Evolutionary conservation across 2,797 vertebrate species (phyloP).

Genomic region (Syngnathus acus): DNA sequence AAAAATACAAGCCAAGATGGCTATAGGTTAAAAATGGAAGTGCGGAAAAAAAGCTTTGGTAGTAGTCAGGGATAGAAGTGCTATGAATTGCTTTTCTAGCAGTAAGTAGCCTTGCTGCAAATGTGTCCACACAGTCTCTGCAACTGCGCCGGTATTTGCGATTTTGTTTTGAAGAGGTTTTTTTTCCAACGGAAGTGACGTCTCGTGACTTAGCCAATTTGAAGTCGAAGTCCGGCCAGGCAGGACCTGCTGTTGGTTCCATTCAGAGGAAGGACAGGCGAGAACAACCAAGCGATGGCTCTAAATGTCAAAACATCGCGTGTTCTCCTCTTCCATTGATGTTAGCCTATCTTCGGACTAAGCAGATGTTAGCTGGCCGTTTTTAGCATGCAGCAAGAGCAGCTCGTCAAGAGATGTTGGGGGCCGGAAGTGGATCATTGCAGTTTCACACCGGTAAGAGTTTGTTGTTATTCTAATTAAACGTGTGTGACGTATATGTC

Average conservation of each 20-base stretch:
- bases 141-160: no score
- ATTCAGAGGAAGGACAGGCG: background rate
- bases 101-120: no score
- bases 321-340: background rate
- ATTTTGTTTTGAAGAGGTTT: background rate
- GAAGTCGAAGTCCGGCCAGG: background rate
- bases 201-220: background rate
- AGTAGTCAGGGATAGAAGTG: no score
- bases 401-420: slow-evolving; percentile 34
- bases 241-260: background rate
- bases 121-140: no score
- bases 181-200: background rate
- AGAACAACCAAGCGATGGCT: background rate
- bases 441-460: slow-evolving; percentile 27
- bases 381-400: slow-evolving; percentile 49
- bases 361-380: background rate
- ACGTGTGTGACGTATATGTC: background rate
- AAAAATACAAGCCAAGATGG: no score
- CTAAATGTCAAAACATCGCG: no score
- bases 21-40: no score
- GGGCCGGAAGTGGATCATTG: slow-evolving; percentile 25
- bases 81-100: no score
- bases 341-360: background rate
- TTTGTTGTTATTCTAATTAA: no score
- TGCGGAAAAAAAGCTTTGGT: no score